These are phyloP conservation scores for Agrotis exclamationis DNA, from an alignment of 2,888 invertebrate species.

Conservation along the genomic window DNA sequence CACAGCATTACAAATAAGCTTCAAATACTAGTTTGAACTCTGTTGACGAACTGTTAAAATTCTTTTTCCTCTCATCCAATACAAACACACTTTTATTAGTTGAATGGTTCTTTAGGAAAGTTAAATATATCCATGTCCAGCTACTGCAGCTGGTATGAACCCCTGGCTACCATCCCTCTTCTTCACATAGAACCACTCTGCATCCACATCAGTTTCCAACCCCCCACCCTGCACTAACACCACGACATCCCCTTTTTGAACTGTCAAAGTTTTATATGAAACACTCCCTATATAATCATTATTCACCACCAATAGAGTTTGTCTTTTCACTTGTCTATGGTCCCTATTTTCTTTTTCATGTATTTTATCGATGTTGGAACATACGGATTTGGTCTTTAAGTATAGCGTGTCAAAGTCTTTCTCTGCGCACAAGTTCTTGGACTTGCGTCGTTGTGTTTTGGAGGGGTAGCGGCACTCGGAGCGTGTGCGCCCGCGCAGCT, in stretches of 20 bases:
- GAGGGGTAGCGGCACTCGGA: conserved; percentile 92
- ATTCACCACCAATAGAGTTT: conserved; percentile 93
- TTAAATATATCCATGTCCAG: conserved; percentile 94
- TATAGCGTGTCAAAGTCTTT: conserved; percentile 94
- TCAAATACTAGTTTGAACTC: conserved; percentile 38
- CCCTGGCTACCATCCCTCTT: conserved; percentile 94
- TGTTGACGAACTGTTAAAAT: neutral
- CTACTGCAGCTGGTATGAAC: conserved; percentile 94
- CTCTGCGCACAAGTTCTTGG: conserved; percentile 92
- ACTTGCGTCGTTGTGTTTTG: conserved; percentile 80
- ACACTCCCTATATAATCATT: conserved; percentile 92
- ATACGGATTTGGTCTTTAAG: conserved; percentile 89
- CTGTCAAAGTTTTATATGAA: conserved; percentile 92
- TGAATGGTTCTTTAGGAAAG: neutral
- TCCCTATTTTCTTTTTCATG: conserved; percentile 73
- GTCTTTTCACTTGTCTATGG: conserved; percentile 86
- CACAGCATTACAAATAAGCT: neutral
- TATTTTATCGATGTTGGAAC: conserved; percentile 77
- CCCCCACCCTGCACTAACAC: conserved; percentile 90
- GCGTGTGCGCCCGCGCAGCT: conserved; percentile 91
- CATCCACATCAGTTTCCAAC: conserved; percentile 88
- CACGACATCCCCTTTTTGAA: conserved; percentile 94
- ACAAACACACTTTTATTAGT: neutral
- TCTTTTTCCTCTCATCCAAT: neutral
- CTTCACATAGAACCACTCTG: conserved; percentile 95